Evolutionary conservation across 1,140 invertebrate species (phyloP).

Genomic region (Lasaia peninsularis): DNA sequence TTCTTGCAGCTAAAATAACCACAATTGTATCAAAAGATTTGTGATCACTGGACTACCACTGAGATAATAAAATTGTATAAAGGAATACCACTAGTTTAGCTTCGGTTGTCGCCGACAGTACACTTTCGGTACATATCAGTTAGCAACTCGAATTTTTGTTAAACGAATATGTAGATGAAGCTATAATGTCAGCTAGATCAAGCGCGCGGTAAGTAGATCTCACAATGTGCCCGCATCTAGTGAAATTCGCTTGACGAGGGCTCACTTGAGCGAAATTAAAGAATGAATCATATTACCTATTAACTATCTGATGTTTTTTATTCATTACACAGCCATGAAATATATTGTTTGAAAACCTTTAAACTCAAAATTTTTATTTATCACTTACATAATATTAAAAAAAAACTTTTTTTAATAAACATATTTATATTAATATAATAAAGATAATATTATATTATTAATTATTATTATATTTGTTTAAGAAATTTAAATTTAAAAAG

Average conservation of each 20-base stretch:
- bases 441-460: no score
- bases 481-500: no score
- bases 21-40: no score
- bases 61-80: no score
- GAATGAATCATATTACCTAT: background rate
- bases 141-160: no score
- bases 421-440: background rate
- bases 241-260: conserved; percentile 31
- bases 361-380: background rate
- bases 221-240: conserved; percentile 54
- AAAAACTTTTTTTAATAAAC: background rate
- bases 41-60: no score
- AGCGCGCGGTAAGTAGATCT: conserved; percentile 30
- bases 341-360: background rate
- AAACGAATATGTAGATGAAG: conserved; percentile 64
- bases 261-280: conserved; percentile 29
- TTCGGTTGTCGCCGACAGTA: no score
- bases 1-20: no score
- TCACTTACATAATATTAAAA: background rate
- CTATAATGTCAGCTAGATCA: conserved; percentile 55
- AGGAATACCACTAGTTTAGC: no score
- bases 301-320: background rate
- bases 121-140: no score
- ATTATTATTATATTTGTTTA: no score
- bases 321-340: background rate